Conservation (phyloP, 2,888 invertebrate species). For the Dryococelus australis region DNA sequence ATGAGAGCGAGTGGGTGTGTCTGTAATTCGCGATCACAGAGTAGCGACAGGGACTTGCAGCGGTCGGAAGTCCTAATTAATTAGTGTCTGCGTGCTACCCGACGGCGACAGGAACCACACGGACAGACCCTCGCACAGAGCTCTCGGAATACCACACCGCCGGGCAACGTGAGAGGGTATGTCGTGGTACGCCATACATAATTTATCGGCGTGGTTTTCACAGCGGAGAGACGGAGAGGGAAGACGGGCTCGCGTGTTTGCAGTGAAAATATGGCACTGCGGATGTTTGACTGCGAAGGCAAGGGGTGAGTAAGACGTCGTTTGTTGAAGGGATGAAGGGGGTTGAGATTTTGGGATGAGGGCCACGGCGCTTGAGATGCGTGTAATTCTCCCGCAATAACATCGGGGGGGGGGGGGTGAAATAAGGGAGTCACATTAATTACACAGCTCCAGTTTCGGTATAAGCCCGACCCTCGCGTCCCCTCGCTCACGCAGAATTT, state of each 20-base stretch:
- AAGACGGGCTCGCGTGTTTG: not conserved
- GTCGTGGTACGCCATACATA: not conserved
- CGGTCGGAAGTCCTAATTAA: too few species aligned
- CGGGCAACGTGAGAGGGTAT: not conserved
- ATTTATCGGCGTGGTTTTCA: not conserved
- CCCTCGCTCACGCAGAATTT: not conserved
- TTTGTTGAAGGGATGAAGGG: not conserved
- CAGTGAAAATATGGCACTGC: constrained; percentile 16
- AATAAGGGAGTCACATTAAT: constrained; percentile 9
- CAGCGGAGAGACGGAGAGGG: not conserved
- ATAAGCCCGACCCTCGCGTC: not conserved
- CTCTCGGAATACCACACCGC: too few species aligned
- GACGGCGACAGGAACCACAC: too few species aligned
- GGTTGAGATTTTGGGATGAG: not conserved
- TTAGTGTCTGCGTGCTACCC: too few species aligned
- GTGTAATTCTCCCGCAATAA: not conserved
- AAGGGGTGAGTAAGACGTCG: not conserved
- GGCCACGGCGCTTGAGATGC: not conserved
- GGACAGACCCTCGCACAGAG: too few species aligned
- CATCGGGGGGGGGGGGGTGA: not conserved
- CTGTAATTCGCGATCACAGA: too few species aligned
- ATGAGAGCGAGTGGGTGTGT: too few species aligned
- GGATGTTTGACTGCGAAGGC: not conserved
- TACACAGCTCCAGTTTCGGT: not conserved
- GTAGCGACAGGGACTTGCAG: too few species aligned